Conservation (phyloP, 2,888 invertebrate species). For the Ferdinandea cuprea region DNA sequence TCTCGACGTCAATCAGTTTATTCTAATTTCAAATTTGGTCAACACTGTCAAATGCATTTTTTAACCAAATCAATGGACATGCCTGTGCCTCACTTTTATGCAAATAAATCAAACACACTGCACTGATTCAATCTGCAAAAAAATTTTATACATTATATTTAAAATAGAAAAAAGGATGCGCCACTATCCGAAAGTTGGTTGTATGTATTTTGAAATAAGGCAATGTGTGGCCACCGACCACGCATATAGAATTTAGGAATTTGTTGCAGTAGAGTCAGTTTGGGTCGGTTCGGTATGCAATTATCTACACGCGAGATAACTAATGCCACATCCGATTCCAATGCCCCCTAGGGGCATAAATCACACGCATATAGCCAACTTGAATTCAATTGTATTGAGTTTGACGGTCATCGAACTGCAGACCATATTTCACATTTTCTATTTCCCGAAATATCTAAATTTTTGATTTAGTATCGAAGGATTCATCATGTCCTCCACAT, state of each 20-base stretch:
- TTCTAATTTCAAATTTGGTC: constrained; percentile 63
- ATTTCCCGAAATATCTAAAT: constrained; percentile 70
- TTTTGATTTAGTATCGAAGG: constrained; percentile 59
- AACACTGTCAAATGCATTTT: constrained; percentile 62
- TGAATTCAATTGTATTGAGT: constrained; percentile 59
- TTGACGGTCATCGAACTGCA: constrained; percentile 59
- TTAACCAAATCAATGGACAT: constrained; percentile 52
- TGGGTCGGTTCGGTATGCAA: constrained; percentile 5
- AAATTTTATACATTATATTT: too few species aligned
- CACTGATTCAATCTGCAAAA: constrained; percentile 23
- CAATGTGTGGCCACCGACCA: neutral
- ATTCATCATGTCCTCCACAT: neutral
- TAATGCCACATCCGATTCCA: constrained; percentile 63
- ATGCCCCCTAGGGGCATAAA: constrained; percentile 27
- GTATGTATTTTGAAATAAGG: neutral
- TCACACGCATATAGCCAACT: constrained; percentile 52
- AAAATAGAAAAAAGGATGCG: constrained; percentile 25
- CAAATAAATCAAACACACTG: constrained; percentile 54
- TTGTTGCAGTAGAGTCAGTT: constrained; percentile 30
- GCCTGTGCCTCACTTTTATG: neutral
- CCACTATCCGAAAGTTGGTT: constrained; percentile 42
- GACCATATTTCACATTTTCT: constrained; percentile 70
- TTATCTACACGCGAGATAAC: constrained; percentile 47
- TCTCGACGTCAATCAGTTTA: constrained; percentile 49
- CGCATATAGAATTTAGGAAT: constrained; percentile 32